Conservation (phyloP, 2,797 vertebrate species). For the Trachops cirrhosus region DNA sequence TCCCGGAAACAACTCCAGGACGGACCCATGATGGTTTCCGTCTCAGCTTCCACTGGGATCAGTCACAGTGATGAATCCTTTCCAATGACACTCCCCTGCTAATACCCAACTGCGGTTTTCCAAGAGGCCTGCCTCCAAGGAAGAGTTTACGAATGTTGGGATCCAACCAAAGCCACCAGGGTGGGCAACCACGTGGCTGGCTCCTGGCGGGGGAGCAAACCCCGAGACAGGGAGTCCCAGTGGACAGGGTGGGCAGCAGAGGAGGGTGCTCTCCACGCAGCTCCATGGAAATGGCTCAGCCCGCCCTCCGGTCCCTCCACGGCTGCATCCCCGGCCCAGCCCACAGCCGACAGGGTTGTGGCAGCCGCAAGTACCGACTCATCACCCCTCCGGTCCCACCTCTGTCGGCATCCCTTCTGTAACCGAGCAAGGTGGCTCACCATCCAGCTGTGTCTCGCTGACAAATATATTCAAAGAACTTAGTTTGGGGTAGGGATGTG, state of each 20-base stretch:
- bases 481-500: neutral
- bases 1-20: neutral
- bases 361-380: fast-evolving
- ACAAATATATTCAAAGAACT: neutral
- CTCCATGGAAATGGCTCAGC: neutral
- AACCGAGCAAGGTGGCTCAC: neutral
- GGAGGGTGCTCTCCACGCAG: too few species aligned
- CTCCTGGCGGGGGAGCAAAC: neutral
- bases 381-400: fast-evolving
- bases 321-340: too few species aligned
- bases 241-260: neutral
- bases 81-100: neutral
- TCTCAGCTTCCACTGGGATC: neutral
- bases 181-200: fast-evolving
- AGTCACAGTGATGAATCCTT: neutral
- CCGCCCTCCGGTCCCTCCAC: fast-evolving
- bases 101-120: neutral
- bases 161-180: neutral
- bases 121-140: neutral
- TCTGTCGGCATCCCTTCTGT: neutral
- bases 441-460: neutral
- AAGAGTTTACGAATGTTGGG: neutral
- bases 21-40: neutral
- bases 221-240: neutral
- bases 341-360: fast-evolving